Conservation (phyloP, 2,888 invertebrate genomes). For the Epinotia demarniana region DNA sequence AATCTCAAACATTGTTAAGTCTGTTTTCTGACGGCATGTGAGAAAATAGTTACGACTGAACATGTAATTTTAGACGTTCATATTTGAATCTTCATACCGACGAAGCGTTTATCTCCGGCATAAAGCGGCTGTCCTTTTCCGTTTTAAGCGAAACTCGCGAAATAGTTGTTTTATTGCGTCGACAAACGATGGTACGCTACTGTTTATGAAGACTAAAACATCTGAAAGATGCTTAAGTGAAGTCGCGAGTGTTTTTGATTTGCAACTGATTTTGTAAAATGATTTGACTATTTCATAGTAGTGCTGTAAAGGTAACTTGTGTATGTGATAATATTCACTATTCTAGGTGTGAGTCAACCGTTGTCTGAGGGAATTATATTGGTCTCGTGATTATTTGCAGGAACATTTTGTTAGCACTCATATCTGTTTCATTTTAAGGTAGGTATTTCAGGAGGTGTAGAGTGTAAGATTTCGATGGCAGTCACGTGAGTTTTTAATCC, state of each 20-base stretch:
- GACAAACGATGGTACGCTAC: constrained; percentile 9
- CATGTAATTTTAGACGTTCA: constrained; percentile 16
- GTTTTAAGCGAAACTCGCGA: constrained; percentile 8
- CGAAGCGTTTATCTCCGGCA: constrained; percentile 19
- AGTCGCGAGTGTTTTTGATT: not conserved
- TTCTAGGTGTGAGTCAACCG: not conserved
- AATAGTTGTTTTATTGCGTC: constrained; percentile 19
- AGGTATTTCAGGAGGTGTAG: too few relatives aligned
- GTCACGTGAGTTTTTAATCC: too few relatives aligned
- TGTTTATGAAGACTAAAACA: constrained; percentile 7
- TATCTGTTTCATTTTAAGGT: not conserved
- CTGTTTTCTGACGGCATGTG: not conserved
- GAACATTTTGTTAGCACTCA: not conserved
- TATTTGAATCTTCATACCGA: constrained; percentile 6
- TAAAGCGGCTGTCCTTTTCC: constrained; percentile 16
- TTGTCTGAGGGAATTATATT: not conserved
- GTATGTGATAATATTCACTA: not conserved
- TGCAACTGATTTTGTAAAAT: constrained; percentile 3
- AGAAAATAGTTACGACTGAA: not conserved
- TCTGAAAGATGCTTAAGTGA: not conserved
- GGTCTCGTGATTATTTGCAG: not conserved
- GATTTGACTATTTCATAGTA: not conserved
- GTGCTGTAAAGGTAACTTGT: not conserved
- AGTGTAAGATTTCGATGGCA: too few relatives aligned
- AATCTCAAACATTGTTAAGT: not conserved